phyloP scores from a whole-genome alignment of 2,113 vertebrate genomes.

The Prinia subflava region DNA sequence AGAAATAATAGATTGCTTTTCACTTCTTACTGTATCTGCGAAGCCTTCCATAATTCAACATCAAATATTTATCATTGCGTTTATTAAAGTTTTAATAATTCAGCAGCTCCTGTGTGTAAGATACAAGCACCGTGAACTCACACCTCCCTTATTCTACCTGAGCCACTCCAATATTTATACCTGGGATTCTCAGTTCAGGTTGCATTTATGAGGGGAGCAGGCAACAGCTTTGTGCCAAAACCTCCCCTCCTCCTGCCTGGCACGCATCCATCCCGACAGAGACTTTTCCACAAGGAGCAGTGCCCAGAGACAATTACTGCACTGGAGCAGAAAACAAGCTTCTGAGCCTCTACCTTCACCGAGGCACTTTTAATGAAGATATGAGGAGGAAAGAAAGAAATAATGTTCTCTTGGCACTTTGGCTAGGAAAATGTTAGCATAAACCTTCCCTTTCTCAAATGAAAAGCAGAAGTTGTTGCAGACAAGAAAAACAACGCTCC shows the following conservation, averaged over 20 bases:
- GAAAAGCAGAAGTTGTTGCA: not conserved
- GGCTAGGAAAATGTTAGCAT: not conserved
- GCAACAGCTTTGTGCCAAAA: not conserved
- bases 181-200: slow-evolving; percentile 36
- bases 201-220: slow-evolving; percentile 5
- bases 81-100: slow-evolving; percentile 85
- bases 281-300: not conserved
- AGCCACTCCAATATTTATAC: slow-evolving; percentile 71
- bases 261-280: not conserved
- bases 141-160: slow-evolving; percentile 46
- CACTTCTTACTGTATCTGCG: slow-evolving; percentile 66
- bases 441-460: not conserved
- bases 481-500: not conserved
- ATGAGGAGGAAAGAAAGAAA: slow-evolving; percentile 16
- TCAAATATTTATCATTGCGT: slow-evolving; percentile 82
- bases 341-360: slow-evolving; percentile 46
- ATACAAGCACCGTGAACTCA: slow-evolving; percentile 46
- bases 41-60: slow-evolving; percentile 77
- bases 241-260: not conserved
- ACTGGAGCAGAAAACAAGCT: slow-evolving; percentile 40
- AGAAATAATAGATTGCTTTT: slow-evolving; percentile 67
- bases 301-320: slow-evolving; percentile 55
- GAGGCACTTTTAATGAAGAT: slow-evolving; percentile 43
- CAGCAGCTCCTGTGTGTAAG: slow-evolving; percentile 52
- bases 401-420: slow-evolving; percentile 2